Evolutionary conservation across 1,140 invertebrate genomes (phyloP).

Genomic region (Atopsyche davidsoni): DNA sequence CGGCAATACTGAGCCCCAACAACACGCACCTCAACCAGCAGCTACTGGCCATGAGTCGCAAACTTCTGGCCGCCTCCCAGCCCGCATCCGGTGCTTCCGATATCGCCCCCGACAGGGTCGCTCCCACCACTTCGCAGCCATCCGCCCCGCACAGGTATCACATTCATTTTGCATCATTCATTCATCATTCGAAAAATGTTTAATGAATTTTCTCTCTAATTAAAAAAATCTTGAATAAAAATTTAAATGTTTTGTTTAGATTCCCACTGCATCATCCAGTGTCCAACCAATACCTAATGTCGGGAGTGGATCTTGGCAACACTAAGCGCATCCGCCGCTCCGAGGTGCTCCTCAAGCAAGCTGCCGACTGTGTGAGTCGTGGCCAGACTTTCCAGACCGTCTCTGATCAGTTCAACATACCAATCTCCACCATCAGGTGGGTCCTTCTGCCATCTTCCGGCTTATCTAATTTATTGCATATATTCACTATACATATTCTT

Average conservation of each 20-base stretch:
- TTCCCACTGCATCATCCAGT: no score
- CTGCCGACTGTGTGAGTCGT: constrained; percentile 70
- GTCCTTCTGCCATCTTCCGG: not conserved
- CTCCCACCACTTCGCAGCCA: not conserved
- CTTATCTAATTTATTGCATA: no score
- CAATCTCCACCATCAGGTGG: constrained; percentile 70
- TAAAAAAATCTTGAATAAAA: no score
- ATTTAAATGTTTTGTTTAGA: no score
- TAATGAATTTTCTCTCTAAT: no score
- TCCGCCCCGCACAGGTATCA: constrained; percentile 33
- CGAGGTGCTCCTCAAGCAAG: constrained; percentile 67
- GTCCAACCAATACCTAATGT: not conserved
- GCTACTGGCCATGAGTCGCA: constrained; percentile 27
- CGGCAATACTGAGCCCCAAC: constrained; percentile 18
- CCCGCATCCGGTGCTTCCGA: constrained; percentile 1
- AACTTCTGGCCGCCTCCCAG: constrained; percentile 24
- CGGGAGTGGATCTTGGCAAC: constrained; percentile 27
- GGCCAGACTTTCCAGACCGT: constrained; percentile 78
- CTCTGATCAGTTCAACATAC: constrained; percentile 76
- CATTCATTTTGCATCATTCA: not conserved
- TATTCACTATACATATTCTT: no score
- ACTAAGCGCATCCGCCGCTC: constrained; percentile 55
- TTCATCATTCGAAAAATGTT: no score
- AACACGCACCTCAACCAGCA: constrained; percentile 28
- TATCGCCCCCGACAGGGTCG: not conserved